Conservation (phyloP, 2,797 vertebrate genomes). For the Hylomyscus alleni region DNA sequence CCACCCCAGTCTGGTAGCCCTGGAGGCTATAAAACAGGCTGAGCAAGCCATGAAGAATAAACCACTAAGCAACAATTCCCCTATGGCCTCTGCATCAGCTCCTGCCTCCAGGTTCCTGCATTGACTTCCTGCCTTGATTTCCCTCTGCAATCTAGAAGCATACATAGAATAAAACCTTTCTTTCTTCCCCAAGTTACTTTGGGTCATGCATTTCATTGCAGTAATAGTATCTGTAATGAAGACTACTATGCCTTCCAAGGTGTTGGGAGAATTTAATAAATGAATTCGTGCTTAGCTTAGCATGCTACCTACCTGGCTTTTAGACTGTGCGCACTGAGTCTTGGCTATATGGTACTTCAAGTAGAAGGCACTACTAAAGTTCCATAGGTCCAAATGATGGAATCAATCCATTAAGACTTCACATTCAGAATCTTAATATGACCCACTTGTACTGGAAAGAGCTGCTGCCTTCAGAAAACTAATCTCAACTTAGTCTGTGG, state of each 20-base stretch:
- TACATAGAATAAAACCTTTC: neutral
- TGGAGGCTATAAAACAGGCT: neutral
- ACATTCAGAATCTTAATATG: constrained; percentile 3
- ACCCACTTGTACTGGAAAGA: neutral
- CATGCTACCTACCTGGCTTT: neutral
- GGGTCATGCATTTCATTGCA: neutral
- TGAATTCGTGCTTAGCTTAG: constrained; percentile 3
- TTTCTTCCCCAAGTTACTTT: neutral
- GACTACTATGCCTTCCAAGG: neutral
- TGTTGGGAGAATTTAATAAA: constrained; percentile 24
- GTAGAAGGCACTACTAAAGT: neutral
- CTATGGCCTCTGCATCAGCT: neutral
- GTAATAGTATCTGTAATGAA: neutral
- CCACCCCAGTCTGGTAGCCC: neutral
- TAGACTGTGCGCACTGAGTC: constrained; percentile 51
- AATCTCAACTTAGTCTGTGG: neutral
- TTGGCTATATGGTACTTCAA: neutral
- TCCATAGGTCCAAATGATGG: neutral
- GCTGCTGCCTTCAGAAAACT: neutral
- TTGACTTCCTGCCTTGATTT: neutral
- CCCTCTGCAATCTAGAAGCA: neutral
- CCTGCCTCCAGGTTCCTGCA: neutral
- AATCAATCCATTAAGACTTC: neutral
- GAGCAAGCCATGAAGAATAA: neutral
- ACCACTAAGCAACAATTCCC: neutral